phyloP scores from a whole-genome alignment of 2,888 invertebrate species.

The Girardia tigrina region DNA sequence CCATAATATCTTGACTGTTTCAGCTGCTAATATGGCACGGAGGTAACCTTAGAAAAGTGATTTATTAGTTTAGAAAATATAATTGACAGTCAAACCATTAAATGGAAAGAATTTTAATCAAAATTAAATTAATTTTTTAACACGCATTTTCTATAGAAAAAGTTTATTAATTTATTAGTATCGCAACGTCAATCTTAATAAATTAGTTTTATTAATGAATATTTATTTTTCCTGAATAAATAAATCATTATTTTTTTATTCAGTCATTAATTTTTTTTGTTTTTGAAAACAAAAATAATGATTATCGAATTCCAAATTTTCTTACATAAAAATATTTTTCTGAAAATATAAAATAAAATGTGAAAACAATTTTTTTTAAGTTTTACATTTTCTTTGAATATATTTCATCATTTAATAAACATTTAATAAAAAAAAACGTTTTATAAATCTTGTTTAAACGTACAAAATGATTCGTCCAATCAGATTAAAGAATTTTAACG shows the following conservation, averaged over 20 bases:
- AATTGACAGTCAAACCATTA: conserved; percentile 20
- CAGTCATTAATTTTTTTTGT: no score
- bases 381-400: no score
- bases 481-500: no score
- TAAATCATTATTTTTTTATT: conserved; percentile 17
- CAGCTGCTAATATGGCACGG: conserved; percentile 17
- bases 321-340: no score
- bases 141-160: not conserved
- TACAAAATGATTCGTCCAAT: no score
- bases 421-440: no score
- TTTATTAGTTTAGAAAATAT: conserved; percentile 11
- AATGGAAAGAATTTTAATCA: conserved; percentile 23
- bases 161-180: conserved; percentile 15
- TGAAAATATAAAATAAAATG: no score
- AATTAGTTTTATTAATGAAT: conserved; percentile 10
- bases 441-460: no score
- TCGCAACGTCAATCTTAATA: conserved; percentile 12
- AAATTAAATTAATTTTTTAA: conserved; percentile 23
- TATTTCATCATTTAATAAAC: no score
- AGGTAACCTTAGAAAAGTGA: conserved; percentile 21
- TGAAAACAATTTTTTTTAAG: no score
- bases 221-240: conserved; percentile 1
- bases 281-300: no score
- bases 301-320: no score
- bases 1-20: conserved; percentile 23